Evolutionary conservation across 2,797 vertebrate species (phyloP).

Genomic region (Microhierax caerulescens): DNA sequence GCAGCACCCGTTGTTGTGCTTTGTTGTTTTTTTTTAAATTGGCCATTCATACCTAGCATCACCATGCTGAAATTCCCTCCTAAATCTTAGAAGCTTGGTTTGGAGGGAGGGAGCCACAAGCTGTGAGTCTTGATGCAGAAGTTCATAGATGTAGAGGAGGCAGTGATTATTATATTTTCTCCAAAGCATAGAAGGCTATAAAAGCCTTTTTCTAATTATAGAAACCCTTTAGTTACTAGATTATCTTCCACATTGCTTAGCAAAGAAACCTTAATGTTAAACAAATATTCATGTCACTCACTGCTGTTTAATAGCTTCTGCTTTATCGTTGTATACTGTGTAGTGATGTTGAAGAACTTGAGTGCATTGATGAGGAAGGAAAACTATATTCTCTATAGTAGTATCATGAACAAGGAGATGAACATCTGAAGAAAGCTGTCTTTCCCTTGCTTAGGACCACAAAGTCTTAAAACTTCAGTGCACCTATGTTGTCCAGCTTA

Average conservation of each 20-base stretch:
- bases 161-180: not conserved
- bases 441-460: not conserved
- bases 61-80: not conserved
- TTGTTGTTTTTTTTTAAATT: not conserved
- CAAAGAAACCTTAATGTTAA: not conserved
- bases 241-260: not conserved
- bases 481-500: rapidly evolving
- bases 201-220: not conserved
- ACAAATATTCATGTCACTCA: not conserved
- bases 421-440: not conserved
- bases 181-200: not conserved
- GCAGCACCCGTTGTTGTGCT: too few species aligned
- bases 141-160: not conserved
- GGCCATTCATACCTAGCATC: not conserved
- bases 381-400: not conserved
- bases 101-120: not conserved
- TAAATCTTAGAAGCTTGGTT: not conserved
- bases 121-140: not conserved
- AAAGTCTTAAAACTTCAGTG: not conserved
- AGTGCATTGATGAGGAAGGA: not conserved
- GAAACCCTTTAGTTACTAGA: not conserved
- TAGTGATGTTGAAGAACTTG: not conserved
- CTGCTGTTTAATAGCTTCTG: not conserved
- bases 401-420: not conserved
- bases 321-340: not conserved